Evolutionary conservation across 1,140 invertebrate species (phyloP).

Genomic region (Brachionus rotundiformis): DNA sequence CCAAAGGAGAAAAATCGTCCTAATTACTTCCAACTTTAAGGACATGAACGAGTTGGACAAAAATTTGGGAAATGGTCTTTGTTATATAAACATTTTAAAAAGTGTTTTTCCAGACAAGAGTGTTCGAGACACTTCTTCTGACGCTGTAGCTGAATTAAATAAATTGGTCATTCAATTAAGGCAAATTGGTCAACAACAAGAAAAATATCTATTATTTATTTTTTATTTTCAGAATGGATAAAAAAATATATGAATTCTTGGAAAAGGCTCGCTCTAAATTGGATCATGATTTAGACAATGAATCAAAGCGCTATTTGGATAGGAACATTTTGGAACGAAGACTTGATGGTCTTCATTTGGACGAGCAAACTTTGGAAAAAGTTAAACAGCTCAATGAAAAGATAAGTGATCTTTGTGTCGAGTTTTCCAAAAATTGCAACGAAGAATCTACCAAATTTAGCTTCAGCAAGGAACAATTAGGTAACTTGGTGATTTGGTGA

Average conservation of each 20-base stretch:
- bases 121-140: slow-evolving; percentile 65
- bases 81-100: slow-evolving; percentile 59
- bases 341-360: slow-evolving; percentile 66
- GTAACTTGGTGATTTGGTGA: slow-evolving; percentile 53
- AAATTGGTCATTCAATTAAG: slow-evolving; percentile 67
- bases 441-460: slow-evolving; percentile 67
- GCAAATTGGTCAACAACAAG: slow-evolving; percentile 54
- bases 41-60: slow-evolving; percentile 43
- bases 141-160: slow-evolving; percentile 65
- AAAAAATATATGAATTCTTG: slow-evolving; percentile 67
- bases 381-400: slow-evolving; percentile 66
- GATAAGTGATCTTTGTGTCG: slow-evolving; percentile 66
- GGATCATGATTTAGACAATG: slow-evolving; percentile 57
- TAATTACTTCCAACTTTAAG: too few relatives aligned
- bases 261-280: slow-evolving; percentile 61
- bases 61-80: slow-evolving; percentile 36
- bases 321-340: slow-evolving; percentile 65
- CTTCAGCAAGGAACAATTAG: slow-evolving; percentile 65
- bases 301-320: slow-evolving; percentile 64
- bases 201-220: not conserved
- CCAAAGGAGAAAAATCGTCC: too few relatives aligned
- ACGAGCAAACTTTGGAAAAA: slow-evolving; percentile 63
- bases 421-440: slow-evolving; percentile 66
- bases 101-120: slow-evolving; percentile 65
- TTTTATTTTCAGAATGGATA: slow-evolving; percentile 63